These are phyloP conservation scores for cattle (Bos taurus) DNA, from an alignment of 2,113 vertebrate genomes.

Conservation along the genomic window DNA sequence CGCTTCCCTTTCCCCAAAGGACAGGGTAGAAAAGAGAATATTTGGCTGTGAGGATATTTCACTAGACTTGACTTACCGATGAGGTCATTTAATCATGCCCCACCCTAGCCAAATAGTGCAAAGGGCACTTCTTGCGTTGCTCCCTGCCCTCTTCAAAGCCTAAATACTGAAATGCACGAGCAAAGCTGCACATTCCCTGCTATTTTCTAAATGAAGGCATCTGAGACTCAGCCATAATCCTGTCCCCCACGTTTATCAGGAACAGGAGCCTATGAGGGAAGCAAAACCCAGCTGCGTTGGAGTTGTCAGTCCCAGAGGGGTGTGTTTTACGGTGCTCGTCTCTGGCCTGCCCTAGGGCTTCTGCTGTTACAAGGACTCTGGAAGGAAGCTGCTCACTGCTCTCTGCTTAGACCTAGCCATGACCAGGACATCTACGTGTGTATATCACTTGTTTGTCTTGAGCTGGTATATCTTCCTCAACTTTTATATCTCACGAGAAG, in stretches of 20 bases:
- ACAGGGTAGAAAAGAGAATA: neutral
- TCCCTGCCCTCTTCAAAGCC: neutral
- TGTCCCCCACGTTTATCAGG: neutral
- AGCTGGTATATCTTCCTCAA: conserved; percentile 80
- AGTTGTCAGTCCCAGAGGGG: neutral
- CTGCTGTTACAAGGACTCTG: neutral
- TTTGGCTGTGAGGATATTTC: neutral
- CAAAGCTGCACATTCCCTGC: conserved; percentile 65
- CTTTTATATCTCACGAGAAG: conserved; percentile 34
- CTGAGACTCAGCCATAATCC: conserved; percentile 61
- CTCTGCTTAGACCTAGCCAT: conserved; percentile 40
- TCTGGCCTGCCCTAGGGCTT: neutral
- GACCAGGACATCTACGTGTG: conserved; percentile 40
- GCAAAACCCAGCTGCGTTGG: conserved; percentile 11
- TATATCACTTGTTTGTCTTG: conserved; percentile 75
- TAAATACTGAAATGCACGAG: conserved; percentile 32
- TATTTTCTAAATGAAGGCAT: conserved; percentile 53
- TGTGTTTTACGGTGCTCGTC: neutral
- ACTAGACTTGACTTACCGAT: neutral
- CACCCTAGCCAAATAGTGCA: neutral
- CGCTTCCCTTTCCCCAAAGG: neutral
- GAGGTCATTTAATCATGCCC: neutral
- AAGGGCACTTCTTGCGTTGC: neutral
- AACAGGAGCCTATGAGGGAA: conserved; percentile 12
- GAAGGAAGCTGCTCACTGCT: conserved; percentile 4